Evolutionary conservation across 92 coral and sea anemone species (phyloP).

Genomic region (Epizoanthus scotinus): DNA sequence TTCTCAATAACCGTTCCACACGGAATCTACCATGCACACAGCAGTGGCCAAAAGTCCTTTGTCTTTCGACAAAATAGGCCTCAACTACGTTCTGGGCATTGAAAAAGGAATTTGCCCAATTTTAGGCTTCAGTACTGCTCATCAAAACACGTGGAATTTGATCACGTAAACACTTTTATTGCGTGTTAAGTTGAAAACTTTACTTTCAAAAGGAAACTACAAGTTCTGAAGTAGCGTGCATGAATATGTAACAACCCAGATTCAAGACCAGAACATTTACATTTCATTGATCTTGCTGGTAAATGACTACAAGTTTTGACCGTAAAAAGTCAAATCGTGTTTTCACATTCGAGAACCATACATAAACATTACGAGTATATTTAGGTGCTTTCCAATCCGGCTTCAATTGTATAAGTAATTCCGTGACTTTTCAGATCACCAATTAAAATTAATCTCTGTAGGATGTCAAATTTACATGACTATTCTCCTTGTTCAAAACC

Average conservation of each 20-base stretch:
- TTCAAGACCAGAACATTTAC: too few relatives aligned
- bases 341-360: too few relatives aligned
- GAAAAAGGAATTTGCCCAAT: not conserved
- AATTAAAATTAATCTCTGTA: conserved; percentile 11
- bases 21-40: not conserved
- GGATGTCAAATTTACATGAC: conserved; percentile 14
- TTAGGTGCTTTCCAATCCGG: not conserved
- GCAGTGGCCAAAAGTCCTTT: not conserved
- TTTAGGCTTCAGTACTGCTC: not conserved
- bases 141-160: not conserved
- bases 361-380: not conserved
- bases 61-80: not conserved
- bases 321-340: too few relatives aligned
- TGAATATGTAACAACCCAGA: not conserved
- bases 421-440: conserved; percentile 27
- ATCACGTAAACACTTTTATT: not conserved
- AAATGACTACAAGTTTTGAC: too few relatives aligned
- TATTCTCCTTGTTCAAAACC: conserved; percentile 14
- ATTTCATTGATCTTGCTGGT: too few relatives aligned
- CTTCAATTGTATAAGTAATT: conserved; percentile 1
- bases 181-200: conserved; percentile 29
- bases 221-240: not conserved
- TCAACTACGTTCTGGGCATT: not conserved
- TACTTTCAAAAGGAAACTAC: not conserved
- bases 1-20: not conserved